phyloP scores from a whole-genome alignment of 2,113 vertebrate genomes.

The Mastomys coucha region DNA sequence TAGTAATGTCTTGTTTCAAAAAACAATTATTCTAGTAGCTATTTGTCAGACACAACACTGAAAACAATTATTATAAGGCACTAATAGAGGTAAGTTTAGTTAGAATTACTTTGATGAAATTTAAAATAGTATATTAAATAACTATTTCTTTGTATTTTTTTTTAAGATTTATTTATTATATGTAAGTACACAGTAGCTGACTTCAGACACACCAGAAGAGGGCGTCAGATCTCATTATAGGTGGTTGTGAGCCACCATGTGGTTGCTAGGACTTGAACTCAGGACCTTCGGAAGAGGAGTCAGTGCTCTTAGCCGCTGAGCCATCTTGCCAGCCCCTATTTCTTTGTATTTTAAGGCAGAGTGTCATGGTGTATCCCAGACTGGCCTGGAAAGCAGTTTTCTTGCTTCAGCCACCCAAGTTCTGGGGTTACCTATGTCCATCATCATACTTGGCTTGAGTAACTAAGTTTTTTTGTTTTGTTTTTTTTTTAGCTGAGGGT shows the following conservation, averaged over 20 bases:
- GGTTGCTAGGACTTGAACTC: no score
- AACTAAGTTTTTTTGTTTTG: background rate
- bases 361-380: background rate
- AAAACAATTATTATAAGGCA: slow-evolving; percentile 13
- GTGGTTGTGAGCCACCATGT: no score
- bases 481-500: background rate
- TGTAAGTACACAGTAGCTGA: no score
- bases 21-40: background rate
- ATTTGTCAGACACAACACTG: background rate
- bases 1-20: background rate
- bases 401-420: background rate
- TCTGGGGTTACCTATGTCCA: background rate
- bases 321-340: no score
- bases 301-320: no score
- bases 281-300: no score
- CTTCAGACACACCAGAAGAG: no score
- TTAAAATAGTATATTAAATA: background rate
- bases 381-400: background rate
- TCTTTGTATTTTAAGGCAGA: background rate
- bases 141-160: background rate
- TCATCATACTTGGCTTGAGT: background rate
- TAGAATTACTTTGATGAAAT: slow-evolving; percentile 41
- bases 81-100: background rate
- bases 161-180: no score
- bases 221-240: no score